Conservation (phyloP, 2,113 vertebrate genomes). For the Cyrtonyx montezumae region DNA sequence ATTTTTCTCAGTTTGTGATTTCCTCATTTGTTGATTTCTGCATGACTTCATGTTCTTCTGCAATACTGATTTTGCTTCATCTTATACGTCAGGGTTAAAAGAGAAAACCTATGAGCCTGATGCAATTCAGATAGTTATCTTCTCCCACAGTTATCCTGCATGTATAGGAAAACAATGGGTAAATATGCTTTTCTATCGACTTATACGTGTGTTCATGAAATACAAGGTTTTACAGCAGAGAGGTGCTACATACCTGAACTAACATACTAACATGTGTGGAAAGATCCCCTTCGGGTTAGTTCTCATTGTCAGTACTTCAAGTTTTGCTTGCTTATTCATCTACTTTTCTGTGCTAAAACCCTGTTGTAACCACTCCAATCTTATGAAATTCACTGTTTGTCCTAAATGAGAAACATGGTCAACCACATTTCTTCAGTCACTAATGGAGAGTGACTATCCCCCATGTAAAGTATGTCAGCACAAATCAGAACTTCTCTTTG, state of each 20-base stretch:
- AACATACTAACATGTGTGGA: not conserved
- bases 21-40: slow-evolving; percentile 41
- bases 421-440: not conserved
- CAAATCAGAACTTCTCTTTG: not conserved
- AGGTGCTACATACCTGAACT: not conserved
- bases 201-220: not conserved
- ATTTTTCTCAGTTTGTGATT: slow-evolving; percentile 27
- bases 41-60: not conserved
- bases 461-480: not conserved
- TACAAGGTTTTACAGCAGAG: not conserved
- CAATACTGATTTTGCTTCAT: not conserved
- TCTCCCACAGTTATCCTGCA: not conserved
- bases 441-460: not conserved
- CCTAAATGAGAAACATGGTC: not conserved
- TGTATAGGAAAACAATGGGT: not conserved
- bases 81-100: not conserved
- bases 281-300: not conserved
- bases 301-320: not conserved
- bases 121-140: not conserved
- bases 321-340: not conserved
- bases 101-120: not conserved
- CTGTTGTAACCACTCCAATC: not conserved
- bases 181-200: not conserved
- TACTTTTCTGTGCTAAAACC: not conserved
- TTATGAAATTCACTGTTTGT: not conserved